A percentile compares a stretch with the other conserved stretches of the same genome.
These are phyloP conservation scores for Drosophila mercatorum DNA, from an alignment of 2,888 invertebrate genomes.

Conservation along the genomic window DNA sequence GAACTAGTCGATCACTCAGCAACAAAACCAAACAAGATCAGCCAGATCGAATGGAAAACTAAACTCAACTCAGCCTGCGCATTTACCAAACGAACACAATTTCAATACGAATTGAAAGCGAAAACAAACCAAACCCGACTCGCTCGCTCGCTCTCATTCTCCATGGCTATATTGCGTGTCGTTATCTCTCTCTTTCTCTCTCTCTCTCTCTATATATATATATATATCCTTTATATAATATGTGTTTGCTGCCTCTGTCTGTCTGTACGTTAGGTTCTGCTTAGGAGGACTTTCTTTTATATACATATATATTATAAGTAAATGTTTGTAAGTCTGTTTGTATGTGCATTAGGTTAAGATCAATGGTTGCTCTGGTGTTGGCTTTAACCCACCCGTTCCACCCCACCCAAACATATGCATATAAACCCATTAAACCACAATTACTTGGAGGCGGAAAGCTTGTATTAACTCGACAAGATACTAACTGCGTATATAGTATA, in stretches of 20 bases:
- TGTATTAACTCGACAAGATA: conserved; percentile 42
- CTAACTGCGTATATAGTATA: conserved; percentile 30
- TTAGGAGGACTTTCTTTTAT: conserved; percentile 4
- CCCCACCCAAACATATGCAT: conserved; percentile 1
- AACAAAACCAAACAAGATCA: conserved; percentile 11
- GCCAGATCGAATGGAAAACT: conserved; percentile 65
- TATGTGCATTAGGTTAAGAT: conserved; percentile 32
- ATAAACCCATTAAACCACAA: conserved; percentile 1
- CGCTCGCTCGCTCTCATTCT: conserved; percentile 69
- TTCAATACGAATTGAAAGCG: conserved; percentile 13
- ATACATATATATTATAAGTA: background rate
- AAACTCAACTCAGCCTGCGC: conserved; percentile 61
- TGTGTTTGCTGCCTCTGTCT: conserved; percentile 17
- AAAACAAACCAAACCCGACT: conserved; percentile 54
- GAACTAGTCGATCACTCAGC: conserved; percentile 26
- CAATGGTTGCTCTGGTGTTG: conserved; percentile 57
- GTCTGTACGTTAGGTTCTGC: conserved; percentile 28
- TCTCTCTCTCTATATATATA: conserved; percentile 13
- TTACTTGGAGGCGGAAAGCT: conserved; percentile 30
- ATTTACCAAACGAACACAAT: conserved; percentile 32
- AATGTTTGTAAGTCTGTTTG: conserved; percentile 18
- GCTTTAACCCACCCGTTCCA: conserved; percentile 25
- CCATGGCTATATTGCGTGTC: conserved; percentile 44
- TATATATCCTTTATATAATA: conserved; percentile 1
- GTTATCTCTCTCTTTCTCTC: conserved; percentile 24